Evolutionary conservation across 2,888 invertebrate species (phyloP).

Genomic region (Drosophila pseudotakahashii): DNA sequence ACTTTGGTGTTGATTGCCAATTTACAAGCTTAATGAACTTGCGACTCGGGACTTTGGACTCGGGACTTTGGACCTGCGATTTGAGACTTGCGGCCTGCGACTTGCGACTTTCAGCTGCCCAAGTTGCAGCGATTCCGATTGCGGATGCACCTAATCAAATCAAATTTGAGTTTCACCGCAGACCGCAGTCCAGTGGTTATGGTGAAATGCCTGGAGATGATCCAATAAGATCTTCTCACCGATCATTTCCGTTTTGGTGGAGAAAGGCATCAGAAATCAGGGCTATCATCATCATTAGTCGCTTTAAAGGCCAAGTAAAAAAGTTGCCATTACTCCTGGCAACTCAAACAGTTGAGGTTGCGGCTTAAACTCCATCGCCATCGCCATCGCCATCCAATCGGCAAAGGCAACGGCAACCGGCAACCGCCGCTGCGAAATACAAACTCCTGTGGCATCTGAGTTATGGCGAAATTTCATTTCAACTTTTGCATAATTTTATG

Average conservation of each 20-base stretch:
- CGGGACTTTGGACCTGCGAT: not conserved
- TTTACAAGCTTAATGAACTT: conserved; percentile 70
- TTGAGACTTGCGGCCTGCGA: conserved; percentile 7
- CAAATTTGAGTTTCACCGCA: conserved; percentile 29
- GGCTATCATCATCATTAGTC: not conserved
- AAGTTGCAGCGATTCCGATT: conserved; percentile 1
- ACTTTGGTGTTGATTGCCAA: conserved; percentile 68
- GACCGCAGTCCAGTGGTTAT: not conserved
- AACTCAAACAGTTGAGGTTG: not conserved
- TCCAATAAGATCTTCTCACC: not conserved
- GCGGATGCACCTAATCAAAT: conserved; percentile 43
- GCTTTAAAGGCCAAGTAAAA: not conserved
- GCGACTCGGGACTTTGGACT: conserved; percentile 40
- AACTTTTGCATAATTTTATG: conserved; percentile 77
- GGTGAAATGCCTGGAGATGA: not conserved
- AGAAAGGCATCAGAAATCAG: too few species aligned
- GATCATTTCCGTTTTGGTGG: not conserved
- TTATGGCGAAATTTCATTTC: conserved; percentile 70
- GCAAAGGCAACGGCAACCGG: not conserved
- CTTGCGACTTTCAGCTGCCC: conserved; percentile 12
- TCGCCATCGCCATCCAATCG: not conserved
- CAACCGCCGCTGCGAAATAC: conserved; percentile 7
- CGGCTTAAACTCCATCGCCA: conserved; percentile 1
- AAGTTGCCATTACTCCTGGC: conserved; percentile 3
- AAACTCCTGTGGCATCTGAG: conserved; percentile 61